phyloP scores from a whole-genome alignment of 2,113 vertebrate genomes.

The Sceloporus tristichus region DNA sequence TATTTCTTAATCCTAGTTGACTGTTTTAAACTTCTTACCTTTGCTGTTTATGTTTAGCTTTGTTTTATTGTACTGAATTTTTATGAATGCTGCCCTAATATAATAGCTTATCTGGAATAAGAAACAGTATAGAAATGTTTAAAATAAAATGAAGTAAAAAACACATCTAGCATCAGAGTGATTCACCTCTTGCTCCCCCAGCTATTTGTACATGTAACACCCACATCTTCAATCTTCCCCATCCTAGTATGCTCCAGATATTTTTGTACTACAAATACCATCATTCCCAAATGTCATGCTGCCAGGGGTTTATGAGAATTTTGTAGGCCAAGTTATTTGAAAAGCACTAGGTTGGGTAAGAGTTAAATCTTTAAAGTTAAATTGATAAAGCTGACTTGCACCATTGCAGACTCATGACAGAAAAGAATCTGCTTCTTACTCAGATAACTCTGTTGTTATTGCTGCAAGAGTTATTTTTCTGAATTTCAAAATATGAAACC shows the following conservation, averaged over 20 bases:
- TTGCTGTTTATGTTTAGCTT: not conserved
- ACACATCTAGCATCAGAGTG: not conserved
- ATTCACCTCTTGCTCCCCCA: too few relatives aligned
- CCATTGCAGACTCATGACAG: not conserved
- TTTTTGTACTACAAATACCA: not conserved
- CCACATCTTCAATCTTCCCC: not conserved
- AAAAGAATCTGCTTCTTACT: not conserved
- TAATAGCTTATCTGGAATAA: not conserved
- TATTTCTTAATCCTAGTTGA: not conserved
- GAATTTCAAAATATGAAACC: not conserved
- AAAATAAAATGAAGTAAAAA: not conserved
- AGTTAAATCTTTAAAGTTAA: too few relatives aligned
- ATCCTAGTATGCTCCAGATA: not conserved
- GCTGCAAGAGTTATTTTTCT: not conserved
- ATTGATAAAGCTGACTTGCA: not conserved
- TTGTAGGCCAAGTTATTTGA: conserved; percentile 12
- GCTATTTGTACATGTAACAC: not conserved
- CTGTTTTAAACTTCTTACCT: not conserved
- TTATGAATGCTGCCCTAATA: not conserved
- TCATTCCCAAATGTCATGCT: not conserved
- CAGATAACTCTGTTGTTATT: not conserved
- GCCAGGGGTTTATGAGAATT: not conserved
- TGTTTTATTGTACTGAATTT: not conserved
- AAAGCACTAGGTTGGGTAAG: not conserved
- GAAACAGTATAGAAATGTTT: not conserved